Evolutionary conservation across 2,113 vertebrate genomes (phyloP).

Genomic region (Prinia subflava): DNA sequence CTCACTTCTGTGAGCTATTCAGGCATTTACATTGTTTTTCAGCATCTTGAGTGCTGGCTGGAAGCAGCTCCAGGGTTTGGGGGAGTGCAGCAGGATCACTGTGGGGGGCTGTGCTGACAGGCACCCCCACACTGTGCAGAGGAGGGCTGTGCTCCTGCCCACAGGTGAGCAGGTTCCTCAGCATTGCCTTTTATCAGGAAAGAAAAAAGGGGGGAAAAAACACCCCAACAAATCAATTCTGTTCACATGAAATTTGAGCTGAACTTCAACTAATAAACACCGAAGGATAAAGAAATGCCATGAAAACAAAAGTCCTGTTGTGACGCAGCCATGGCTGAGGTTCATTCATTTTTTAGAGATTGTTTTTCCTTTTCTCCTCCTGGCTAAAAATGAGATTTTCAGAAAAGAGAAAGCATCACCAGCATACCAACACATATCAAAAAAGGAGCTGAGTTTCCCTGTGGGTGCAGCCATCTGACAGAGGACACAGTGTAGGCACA

Average conservation of each 20-base stretch:
- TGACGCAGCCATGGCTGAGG: neutral
- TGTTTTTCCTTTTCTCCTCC: neutral
- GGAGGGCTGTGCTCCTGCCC: neutral
- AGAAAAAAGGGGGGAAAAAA: neutral
- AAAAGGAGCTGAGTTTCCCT: neutral
- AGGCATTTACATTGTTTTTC: constrained; percentile 8
- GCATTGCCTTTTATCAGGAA: neutral
- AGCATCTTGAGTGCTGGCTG: neutral
- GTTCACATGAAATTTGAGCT: neutral
- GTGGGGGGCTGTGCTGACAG: neutral
- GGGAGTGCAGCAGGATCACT: neutral
- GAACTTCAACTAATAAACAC: neutral
- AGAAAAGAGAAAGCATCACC: neutral
- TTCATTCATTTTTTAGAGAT: constrained; percentile 27
- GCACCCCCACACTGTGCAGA: neutral
- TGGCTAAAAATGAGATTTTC: constrained; percentile 10
- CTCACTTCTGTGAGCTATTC: neutral
- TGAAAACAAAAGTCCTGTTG: neutral
- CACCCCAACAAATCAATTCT: neutral
- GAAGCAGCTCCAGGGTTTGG: neutral
- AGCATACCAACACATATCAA: neutral
- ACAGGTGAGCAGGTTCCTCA: neutral
- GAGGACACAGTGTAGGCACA: neutral
- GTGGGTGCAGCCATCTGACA: accelerated
- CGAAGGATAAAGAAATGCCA: neutral